A percentile compares a stretch with the other conserved stretches of the same genome.
These are phyloP conservation scores for Menura novaehollandiae DNA, from an alignment of 2,113 vertebrate genomes.

Conservation along the genomic window DNA sequence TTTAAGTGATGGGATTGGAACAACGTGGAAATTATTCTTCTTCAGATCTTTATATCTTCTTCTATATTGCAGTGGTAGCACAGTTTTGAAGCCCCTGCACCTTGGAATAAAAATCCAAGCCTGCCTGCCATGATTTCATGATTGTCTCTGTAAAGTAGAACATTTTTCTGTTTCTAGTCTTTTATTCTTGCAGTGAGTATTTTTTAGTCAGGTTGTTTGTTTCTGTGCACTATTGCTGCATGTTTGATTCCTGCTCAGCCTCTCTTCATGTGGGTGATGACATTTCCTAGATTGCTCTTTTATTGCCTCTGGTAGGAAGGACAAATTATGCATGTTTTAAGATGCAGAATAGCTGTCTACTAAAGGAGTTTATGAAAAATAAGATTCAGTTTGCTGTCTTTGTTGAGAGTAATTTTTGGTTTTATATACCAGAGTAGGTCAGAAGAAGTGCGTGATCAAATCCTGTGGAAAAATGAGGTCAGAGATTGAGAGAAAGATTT, in stretches of 20 bases:
- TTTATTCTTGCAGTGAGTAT: background rate
- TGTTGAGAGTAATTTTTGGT: background rate
- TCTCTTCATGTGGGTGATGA: background rate
- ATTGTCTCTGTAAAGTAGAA: background rate
- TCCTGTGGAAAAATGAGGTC: background rate
- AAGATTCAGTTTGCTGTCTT: background rate
- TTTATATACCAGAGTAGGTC: background rate
- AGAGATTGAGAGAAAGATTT: background rate
- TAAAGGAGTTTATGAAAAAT: background rate
- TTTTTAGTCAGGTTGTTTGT: background rate
- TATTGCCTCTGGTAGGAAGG: background rate
- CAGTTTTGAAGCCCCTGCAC: background rate
- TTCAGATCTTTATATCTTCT: background rate
- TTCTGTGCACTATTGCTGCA: background rate
- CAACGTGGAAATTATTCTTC: background rate
- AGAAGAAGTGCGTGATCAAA: background rate
- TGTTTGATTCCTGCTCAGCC: background rate
- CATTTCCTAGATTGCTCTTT: background rate
- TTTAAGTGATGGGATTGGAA: background rate
- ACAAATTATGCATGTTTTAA: background rate
- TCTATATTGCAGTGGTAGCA: background rate
- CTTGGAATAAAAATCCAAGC: background rate
- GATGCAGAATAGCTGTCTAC: background rate
- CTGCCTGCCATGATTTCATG: background rate
- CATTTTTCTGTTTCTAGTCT: background rate